Evolutionary conservation across 2,888 invertebrate genomes (phyloP).

Genomic region (Xylota segnis): DNA sequence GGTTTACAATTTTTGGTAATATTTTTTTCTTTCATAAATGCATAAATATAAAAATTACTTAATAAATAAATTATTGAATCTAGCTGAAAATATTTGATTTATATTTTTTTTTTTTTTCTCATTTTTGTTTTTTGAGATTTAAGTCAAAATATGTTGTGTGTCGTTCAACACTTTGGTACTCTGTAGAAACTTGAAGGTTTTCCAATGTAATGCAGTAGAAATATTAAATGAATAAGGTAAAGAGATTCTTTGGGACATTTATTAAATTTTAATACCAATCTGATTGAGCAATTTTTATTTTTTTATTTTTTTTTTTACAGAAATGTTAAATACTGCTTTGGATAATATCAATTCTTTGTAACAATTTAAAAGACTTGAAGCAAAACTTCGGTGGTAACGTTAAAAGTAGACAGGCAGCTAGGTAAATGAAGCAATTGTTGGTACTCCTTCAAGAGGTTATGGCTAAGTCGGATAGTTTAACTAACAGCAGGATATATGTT

Average conservation of each 20-base stretch:
- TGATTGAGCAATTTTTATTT: constrained; percentile 49
- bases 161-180: constrained; percentile 50
- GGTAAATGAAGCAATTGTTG: neutral
- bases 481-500: too few relatives aligned
- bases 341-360: constrained; percentile 43
- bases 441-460: too few relatives aligned
- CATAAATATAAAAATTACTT: constrained; percentile 19
- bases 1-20: constrained; percentile 65
- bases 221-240: constrained; percentile 54
- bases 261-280: constrained; percentile 45
- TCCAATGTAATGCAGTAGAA: constrained; percentile 35
- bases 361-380: neutral
- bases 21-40: constrained; percentile 9
- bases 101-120: neutral
- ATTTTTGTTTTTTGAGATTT: neutral
- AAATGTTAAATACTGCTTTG: constrained; percentile 47
- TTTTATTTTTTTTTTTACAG: neutral
- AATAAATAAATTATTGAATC: constrained; percentile 17
- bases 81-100: constrained; percentile 3
- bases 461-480: too few relatives aligned
- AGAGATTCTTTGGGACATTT: constrained; percentile 50
- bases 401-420: neutral
- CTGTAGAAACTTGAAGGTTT: constrained; percentile 43
- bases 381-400: neutral
- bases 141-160: constrained; percentile 30